These are phyloP conservation scores for Platycnemis pennipes DNA, from an alignment of 2,888 invertebrate species.

Conservation along the genomic window DNA sequence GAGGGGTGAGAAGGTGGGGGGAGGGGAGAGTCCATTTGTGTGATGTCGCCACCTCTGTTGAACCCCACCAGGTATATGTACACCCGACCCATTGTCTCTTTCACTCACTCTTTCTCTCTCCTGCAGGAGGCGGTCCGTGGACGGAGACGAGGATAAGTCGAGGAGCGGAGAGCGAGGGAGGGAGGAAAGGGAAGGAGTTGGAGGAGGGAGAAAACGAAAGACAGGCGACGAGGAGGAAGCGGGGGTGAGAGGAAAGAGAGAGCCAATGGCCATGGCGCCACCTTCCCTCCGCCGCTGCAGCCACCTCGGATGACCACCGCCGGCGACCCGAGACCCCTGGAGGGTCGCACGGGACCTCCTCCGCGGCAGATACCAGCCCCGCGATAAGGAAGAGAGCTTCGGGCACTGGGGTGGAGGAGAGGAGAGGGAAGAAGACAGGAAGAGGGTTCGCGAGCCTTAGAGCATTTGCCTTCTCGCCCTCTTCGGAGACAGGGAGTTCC, in stretches of 20 bases:
- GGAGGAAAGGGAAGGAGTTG: background rate
- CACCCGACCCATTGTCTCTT: conserved; percentile 21
- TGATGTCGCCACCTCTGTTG: background rate
- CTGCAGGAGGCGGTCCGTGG: background rate
- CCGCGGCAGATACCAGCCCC: conserved; percentile 7
- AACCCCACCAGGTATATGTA: conserved; percentile 35
- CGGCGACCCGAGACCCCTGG: conserved; percentile 10
- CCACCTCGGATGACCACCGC: conserved; percentile 60
- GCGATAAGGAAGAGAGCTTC: conserved; percentile 50
- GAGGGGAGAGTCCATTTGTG: conserved; percentile 30
- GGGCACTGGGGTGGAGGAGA: background rate
- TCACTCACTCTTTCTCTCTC: conserved; percentile 11
- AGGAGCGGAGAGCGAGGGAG: background rate
- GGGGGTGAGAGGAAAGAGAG: background rate
- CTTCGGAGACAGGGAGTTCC: background rate
- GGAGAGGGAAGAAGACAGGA: background rate
- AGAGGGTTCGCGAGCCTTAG: background rate
- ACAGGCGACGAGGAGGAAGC: background rate
- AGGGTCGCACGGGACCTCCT: conserved; percentile 42
- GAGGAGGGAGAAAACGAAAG: background rate
- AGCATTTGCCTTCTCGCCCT: conserved; percentile 32
- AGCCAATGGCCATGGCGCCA: conserved; percentile 34
- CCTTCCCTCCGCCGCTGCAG: background rate
- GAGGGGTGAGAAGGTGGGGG: background rate
- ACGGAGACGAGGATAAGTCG: background rate